A percentile compares a stretch with the other conserved stretches of the same genome.
Conservation (phyloP, 2,888 invertebrate species). For the Dorcus parallelipipedus region DNA sequence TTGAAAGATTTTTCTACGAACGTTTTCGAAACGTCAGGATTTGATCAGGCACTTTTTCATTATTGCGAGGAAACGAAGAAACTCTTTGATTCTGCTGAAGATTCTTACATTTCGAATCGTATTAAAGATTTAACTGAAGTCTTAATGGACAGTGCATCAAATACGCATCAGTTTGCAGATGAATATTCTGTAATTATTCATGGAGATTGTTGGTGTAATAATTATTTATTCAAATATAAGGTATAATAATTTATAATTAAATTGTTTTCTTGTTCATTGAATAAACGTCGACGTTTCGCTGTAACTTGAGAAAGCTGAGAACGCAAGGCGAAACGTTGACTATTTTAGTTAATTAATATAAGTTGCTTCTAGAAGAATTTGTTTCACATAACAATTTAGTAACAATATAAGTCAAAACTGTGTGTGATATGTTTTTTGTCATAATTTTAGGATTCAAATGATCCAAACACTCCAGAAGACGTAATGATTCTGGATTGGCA, state of each 20-base stretch:
- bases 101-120: not conserved
- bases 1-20: not conserved
- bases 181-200: conserved; percentile 15
- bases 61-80: not conserved
- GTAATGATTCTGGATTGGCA: conserved; percentile 22
- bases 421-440: no score
- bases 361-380: no score
- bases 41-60: not conserved
- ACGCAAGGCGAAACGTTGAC: not conserved
- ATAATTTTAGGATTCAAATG: not conserved
- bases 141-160: not conserved
- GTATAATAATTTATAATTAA: not conserved
- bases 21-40: not conserved
- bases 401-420: not conserved
- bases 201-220: conserved; percentile 24
- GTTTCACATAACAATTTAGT: no score
- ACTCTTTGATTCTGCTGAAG: not conserved
- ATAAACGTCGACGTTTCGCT: no score
- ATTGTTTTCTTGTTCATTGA: no score
- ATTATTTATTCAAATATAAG: conserved; percentile 22
- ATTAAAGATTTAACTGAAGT: not conserved
- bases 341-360: no score
- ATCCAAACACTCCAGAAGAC: not conserved
- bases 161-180: not conserved
- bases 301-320: not conserved